These are phyloP conservation scores for Leptinotarsa lineolata DNA, from an alignment of 1,140 invertebrate species.

Conservation along the genomic window DNA sequence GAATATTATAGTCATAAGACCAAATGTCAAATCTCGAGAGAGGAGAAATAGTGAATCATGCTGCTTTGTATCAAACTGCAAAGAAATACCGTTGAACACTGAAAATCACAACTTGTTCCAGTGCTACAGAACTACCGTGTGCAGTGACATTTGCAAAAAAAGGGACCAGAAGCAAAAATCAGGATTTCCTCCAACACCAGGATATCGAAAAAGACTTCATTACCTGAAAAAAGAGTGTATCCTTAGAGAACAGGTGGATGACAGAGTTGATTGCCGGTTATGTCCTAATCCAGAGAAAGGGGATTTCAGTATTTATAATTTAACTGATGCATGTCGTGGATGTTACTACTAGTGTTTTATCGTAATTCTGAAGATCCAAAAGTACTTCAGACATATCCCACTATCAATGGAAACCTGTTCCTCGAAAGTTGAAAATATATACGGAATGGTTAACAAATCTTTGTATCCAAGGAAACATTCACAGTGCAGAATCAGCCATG, in stretches of 20 bases:
- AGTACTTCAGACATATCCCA: no score
- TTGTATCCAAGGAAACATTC: no score
- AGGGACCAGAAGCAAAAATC: background rate
- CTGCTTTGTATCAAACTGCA: slow-evolving; percentile 4
- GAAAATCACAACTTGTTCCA: slow-evolving; percentile 8
- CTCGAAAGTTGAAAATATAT: no score
- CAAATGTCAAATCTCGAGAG: background rate
- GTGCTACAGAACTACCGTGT: slow-evolving; percentile 9
- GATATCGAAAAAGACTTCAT: background rate
- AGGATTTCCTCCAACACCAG: background rate
- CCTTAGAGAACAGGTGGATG: no score
- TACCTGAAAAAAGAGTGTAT: background rate
- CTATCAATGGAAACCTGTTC: no score
- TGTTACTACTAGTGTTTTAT: no score
- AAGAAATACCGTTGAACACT: slow-evolving; percentile 4
- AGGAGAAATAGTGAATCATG: background rate
- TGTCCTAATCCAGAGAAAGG: background rate
- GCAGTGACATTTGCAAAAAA: background rate
- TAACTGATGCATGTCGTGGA: background rate
- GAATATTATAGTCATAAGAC: no score
- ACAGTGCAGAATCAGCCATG: no score
- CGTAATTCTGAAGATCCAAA: no score
- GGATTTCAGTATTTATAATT: slow-evolving; percentile 2
- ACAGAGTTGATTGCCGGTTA: background rate
- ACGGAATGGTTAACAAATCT: no score